Conservation (phyloP, 2,888 invertebrate species). For the Pammene fasciana region DNA sequence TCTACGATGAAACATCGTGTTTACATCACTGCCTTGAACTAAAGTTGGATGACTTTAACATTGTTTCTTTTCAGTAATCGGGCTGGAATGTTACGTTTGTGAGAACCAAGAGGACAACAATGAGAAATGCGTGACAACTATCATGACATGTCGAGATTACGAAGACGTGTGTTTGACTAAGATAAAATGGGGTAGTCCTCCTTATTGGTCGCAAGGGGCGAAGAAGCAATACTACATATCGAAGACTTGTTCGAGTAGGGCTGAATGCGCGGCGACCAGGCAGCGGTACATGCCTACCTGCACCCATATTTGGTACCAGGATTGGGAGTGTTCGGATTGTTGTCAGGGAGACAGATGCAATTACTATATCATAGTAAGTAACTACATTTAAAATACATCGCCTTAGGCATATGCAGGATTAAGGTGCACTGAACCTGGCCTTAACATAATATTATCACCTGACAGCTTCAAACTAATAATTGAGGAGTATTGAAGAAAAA, state of each 20-base stretch:
- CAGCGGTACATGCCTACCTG: conserved; percentile 89
- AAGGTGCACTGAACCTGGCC: no score
- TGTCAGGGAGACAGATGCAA: conserved; percentile 98
- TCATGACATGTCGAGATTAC: conserved; percentile 93
- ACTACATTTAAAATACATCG: no score
- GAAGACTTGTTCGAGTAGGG: conserved; percentile 93
- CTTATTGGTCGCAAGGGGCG: conserved; percentile 96
- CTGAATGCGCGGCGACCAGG: conserved; percentile 89
- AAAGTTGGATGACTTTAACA: conserved; percentile 17
- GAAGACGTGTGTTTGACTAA: conserved; percentile 95
- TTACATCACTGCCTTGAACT: not conserved
- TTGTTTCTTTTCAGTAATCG: conserved; percentile 76
- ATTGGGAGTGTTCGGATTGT: conserved; percentile 98
- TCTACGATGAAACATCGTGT: conserved; percentile 1
- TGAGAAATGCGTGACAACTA: conserved; percentile 96
- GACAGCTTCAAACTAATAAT: no score
- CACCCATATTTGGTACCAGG: conserved; percentile 96
- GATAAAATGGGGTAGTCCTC: conserved; percentile 97
- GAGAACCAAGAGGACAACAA: conserved; percentile 95
- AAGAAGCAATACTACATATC: conserved; percentile 96
- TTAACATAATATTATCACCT: no score
- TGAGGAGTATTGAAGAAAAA: no score
- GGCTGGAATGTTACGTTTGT: conserved; percentile 97
- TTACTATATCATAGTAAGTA: conserved; percentile 96
- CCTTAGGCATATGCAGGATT: no score